Base-by-base conservation (phyloP, 2,797 vertebrate species). In the Etheostoma nigrum region DNA sequence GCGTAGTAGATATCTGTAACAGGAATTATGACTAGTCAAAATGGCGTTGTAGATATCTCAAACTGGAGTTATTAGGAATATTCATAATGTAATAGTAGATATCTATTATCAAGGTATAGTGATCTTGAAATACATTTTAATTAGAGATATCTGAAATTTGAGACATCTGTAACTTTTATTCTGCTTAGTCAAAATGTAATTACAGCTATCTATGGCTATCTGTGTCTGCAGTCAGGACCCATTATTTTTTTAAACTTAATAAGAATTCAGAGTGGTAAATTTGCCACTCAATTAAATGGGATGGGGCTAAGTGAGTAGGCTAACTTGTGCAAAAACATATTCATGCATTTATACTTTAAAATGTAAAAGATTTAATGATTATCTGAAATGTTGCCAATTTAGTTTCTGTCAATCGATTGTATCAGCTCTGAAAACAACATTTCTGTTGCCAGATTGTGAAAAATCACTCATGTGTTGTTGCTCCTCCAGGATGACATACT, bases 281-380 rank as follows among this genome's bases (percentile, higher is more conserved):
- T 1, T 33, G 1, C 4, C 1, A 16, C 13, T 40, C 36, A n/a
- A 4, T 48, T 51, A 21, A 30, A 53, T 13, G 21, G 4, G 33
- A 23, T 4, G 16, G 0, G 8, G 27, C 6, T 40, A 12, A 23
- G 11, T 0, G 1, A 40, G 10, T 27, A 0, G 5, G 27, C 10
- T 44, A 44, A 44, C 10, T 11, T 2, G n/a, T n/a, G 1, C 6
- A 11, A 61, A 27, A 0, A 27, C 15, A 74, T 36, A 59, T 27
- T 55, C 1, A 64, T 21, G 12, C 19, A 60, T 33, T 21, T 18
- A n/a, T 16, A 3, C 12, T 1, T 15, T n/a, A 40, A 53, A 21
- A 40, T 11, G 6, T 10, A 6, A 36, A 51, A 0, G 0, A 63
- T 16, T 9, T 27, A 60, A 19, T 2, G 13, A 21, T 30, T 15